phyloP scores from a whole-genome alignment of 2,113 vertebrate genomes.

The Perognathus longimembris region DNA sequence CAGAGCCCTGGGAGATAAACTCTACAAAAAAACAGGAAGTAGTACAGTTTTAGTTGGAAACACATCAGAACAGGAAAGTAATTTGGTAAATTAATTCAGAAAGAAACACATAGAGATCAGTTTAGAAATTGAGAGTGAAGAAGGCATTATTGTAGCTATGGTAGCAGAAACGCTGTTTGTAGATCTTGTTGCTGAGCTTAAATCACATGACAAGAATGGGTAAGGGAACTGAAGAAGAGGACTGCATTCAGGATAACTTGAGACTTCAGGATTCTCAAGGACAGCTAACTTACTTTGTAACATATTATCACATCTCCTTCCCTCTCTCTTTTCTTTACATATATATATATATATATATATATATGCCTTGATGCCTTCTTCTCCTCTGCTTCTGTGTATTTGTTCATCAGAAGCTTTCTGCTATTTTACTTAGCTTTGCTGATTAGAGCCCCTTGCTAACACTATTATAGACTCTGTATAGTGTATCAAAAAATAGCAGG shows the following conservation, averaged over 20 bases:
- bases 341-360: neutral
- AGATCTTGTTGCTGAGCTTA: neutral
- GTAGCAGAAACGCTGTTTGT: neutral
- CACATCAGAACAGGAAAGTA: neutral
- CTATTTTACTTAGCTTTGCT: neutral
- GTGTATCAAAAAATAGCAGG: neutral
- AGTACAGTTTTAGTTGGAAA: neutral
- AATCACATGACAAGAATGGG: neutral
- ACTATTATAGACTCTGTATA: neutral
- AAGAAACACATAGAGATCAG: neutral
- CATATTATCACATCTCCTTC: neutral
- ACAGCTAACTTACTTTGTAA: neutral
- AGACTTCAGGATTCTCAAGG: neutral
- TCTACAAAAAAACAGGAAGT: neutral
- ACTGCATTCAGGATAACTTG: neutral
- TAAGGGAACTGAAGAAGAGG: neutral
- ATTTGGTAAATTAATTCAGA: slow-evolving; percentile 18
- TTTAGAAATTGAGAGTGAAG: neutral
- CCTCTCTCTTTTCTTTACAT: neutral
- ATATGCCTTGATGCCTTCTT: neutral
- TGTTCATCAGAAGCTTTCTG: neutral
- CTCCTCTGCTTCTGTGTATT: neutral
- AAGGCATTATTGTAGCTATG: neutral
- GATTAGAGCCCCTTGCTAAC: neutral
- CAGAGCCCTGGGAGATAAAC: neutral